These are phyloP conservation scores for Gadopsis bispinosus DNA, from an alignment of 2,797 vertebrate species.

Conservation along the genomic window DNA sequence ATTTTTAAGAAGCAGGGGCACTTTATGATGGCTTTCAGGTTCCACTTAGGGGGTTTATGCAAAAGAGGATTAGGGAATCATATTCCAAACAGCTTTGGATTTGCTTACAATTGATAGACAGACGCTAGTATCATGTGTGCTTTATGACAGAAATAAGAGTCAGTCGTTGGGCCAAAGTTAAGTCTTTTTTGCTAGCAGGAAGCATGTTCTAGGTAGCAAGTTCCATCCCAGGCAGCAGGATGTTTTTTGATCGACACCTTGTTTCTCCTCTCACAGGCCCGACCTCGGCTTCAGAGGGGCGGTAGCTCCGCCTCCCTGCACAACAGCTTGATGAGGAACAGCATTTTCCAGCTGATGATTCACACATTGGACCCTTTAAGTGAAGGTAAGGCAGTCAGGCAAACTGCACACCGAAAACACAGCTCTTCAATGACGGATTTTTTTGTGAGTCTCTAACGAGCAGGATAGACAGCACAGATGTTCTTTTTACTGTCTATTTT, in stretches of 20 bases:
- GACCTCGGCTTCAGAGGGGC: slow-evolving; percentile 94
- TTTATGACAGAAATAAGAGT: slow-evolving; percentile 24
- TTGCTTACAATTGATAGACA: slow-evolving; percentile 41
- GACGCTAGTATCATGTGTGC: slow-evolving; percentile 26
- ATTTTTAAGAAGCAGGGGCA: slow-evolving; percentile 49
- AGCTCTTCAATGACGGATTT: neutral
- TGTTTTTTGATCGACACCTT: slow-evolving; percentile 63
- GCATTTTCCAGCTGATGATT: slow-evolving; percentile 99
- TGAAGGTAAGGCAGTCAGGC: slow-evolving; percentile 88
- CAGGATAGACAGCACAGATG: neutral
- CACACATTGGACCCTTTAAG: slow-evolving; percentile 97
- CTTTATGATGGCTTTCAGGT: slow-evolving; percentile 55
- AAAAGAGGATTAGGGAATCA: slow-evolving; percentile 67
- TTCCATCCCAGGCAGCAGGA: neutral
- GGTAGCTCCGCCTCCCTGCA: slow-evolving; percentile 98
- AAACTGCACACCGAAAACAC: slow-evolving; percentile 9
- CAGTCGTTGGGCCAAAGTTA: neutral
- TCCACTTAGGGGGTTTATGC: slow-evolving; percentile 51
- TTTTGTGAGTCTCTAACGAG: neutral
- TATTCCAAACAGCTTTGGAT: slow-evolving; percentile 50
- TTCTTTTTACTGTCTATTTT: slow-evolving; percentile 24
- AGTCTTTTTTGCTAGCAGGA: neutral
- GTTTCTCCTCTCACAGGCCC: slow-evolving; percentile 84
- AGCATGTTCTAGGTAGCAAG: slow-evolving; percentile 1
- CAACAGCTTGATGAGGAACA: slow-evolving; percentile 99